Evolutionary conservation across 2,888 invertebrate species (phyloP).

Genomic region (Leucania comma): DNA sequence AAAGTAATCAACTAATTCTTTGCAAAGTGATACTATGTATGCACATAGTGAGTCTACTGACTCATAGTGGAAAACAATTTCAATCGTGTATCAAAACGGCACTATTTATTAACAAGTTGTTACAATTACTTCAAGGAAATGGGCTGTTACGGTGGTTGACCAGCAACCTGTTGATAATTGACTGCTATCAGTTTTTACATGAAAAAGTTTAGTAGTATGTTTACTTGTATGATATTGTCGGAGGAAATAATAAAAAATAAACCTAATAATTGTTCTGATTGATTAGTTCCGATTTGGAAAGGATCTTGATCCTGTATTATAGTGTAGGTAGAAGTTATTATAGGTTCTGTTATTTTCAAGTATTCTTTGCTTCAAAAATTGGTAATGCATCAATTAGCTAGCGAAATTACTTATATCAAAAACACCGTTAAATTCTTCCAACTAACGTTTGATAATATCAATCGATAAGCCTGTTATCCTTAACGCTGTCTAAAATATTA

Average conservation of each 20-base stretch:
- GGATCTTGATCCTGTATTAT: background rate
- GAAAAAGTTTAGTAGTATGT: background rate
- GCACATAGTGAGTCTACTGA: background rate
- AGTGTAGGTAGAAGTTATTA: background rate
- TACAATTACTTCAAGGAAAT: constrained; percentile 37
- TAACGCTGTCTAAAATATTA: too few species aligned
- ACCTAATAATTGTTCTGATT: constrained; percentile 1
- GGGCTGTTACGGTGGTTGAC: constrained; percentile 35
- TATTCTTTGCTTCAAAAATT: background rate
- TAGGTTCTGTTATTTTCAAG: background rate
- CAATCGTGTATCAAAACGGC: constrained; percentile 1
- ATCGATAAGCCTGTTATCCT: too few species aligned
- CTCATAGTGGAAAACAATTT: background rate
- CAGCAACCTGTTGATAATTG: constrained; percentile 29
- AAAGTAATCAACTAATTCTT: too few species aligned
- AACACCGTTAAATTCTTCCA: background rate
- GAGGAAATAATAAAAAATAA: background rate
- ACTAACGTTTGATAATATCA: background rate
- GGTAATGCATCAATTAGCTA: background rate
- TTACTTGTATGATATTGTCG: background rate
- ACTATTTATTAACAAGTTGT: constrained; percentile 20
- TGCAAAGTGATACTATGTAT: background rate
- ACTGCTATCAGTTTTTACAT: constrained; percentile 23
- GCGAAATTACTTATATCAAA: background rate
- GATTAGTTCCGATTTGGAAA: background rate